These are phyloP conservation scores for Microtus richardsoni DNA, from an alignment of 2,113 vertebrate genomes.

Conservation along the genomic window DNA sequence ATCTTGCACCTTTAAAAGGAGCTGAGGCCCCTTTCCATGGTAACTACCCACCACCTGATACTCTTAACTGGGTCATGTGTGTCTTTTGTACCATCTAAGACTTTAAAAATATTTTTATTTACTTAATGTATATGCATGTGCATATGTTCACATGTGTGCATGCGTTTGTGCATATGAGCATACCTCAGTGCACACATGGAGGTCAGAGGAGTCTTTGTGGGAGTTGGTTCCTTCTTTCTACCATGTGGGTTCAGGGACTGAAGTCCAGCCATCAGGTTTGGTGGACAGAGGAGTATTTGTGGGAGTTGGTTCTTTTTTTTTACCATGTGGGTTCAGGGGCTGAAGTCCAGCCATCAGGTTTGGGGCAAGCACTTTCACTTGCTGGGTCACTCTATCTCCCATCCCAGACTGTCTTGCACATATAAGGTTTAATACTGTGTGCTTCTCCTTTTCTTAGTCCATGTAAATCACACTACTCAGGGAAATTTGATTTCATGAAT, in stretches of 20 bases:
- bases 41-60: neutral
- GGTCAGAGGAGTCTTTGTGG: neutral
- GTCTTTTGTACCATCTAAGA: neutral
- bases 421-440: neutral
- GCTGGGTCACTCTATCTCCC: too few relatives aligned
- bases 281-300: neutral
- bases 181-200: neutral
- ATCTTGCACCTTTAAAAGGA: slow-evolving; percentile 4
- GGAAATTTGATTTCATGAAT: neutral
- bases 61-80: neutral
- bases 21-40: neutral
- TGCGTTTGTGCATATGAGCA: neutral
- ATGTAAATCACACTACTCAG: neutral
- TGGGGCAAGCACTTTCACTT: neutral
- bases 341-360: neutral
- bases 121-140: neutral
- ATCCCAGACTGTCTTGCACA: neutral
- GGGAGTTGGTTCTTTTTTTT: neutral
- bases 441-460: neutral
- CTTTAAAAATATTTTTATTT: neutral
- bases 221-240: neutral
- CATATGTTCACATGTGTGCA: neutral
- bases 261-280: neutral
- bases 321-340: neutral
- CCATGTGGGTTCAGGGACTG: neutral